Conservation (phyloP, 1,140 invertebrate species). For the Stenopsyche tienmushanensis region DNA sequence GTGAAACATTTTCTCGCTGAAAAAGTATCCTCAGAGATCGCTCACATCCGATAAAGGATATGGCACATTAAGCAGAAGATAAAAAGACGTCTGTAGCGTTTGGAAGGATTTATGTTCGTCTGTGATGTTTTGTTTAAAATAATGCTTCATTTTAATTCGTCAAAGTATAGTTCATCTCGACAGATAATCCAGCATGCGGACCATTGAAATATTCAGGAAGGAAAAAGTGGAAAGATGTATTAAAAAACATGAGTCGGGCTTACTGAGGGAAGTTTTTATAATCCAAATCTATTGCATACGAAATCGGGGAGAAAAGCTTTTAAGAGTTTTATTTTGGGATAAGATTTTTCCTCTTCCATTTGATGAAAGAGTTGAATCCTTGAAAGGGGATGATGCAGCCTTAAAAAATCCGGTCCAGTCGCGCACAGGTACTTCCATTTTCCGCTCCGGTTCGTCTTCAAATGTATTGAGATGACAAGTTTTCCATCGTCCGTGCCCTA, state of each 20-base stretch:
- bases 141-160: too few species aligned
- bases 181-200: background rate
- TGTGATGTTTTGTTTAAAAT: too few species aligned
- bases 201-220: background rate
- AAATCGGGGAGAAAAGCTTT: background rate
- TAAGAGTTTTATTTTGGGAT: background rate
- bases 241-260: background rate
- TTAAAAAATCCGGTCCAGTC: slow-evolving; percentile 2
- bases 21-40: too few species aligned
- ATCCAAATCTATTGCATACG: background rate
- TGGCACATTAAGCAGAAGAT: too few species aligned
- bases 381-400: slow-evolving; percentile 15
- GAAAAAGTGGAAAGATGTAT: background rate
- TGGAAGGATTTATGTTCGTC: too few species aligned
- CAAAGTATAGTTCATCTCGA: too few species aligned
- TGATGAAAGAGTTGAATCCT: slow-evolving; percentile 10
- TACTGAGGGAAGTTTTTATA: background rate
- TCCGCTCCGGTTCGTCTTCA: slow-evolving; percentile 14
- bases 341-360: slow-evolving; percentile 8
- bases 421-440: slow-evolving; percentile 15
- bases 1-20: too few species aligned
- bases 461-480: slow-evolving; percentile 19
- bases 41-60: too few species aligned
- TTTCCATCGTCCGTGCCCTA: background rate
- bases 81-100: too few species aligned